phyloP scores from a whole-genome alignment of 2,888 invertebrate species.

The Norana najaformis region DNA sequence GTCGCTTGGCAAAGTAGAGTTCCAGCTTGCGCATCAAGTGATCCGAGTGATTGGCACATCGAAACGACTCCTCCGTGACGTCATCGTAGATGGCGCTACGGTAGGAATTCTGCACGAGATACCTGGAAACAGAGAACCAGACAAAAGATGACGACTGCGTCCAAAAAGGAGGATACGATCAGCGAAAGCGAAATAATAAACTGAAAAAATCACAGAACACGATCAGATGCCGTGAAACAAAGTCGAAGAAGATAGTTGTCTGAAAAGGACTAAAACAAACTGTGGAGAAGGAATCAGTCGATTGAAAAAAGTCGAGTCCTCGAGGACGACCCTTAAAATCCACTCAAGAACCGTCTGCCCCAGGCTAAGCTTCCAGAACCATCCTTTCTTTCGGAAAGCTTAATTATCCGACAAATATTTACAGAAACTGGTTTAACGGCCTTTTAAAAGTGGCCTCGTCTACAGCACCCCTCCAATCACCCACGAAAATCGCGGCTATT shows the following conservation, averaged over 20 bases:
- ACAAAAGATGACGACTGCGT: neutral
- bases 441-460: neutral
- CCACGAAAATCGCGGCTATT: neutral
- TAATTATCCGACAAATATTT: too few species aligned
- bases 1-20: conserved; percentile 29
- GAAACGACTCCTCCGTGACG: conserved; percentile 26
- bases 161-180: too few species aligned
- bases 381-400: neutral
- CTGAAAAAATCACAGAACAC: neutral
- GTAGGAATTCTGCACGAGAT: neutral
- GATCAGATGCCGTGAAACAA: neutral
- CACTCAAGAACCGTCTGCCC: neutral
- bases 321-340: neutral
- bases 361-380: neutral
- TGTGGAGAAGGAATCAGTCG: neutral
- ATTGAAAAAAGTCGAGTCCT: neutral
- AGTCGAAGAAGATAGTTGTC: neutral
- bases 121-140: neutral
- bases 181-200: neutral
- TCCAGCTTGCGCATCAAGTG: conserved; percentile 32
- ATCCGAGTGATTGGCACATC: conserved; percentile 25
- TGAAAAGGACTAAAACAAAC: neutral
- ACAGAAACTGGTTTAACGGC: neutral
- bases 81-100: conserved; percentile 23
- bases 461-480: neutral